Evolutionary conservation across 1,140 invertebrate species (phyloP).

Genomic region (Harpegnathos saltator): DNA sequence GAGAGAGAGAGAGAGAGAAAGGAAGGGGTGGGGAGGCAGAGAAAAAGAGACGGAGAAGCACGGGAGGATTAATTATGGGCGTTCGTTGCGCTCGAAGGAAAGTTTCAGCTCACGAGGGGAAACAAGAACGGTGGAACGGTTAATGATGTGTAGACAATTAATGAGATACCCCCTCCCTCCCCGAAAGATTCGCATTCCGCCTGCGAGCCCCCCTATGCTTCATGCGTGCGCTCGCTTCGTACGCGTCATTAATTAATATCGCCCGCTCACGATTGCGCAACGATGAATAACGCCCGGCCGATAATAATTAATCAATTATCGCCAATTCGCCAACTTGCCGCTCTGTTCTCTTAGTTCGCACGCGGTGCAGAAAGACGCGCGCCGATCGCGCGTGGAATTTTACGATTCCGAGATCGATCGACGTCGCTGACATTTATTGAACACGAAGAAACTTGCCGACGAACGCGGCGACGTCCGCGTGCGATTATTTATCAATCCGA

Average conservation of each 20-base stretch:
- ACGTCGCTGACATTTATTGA: too few relatives aligned
- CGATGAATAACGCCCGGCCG: neutral
- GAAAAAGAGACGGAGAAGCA: neutral
- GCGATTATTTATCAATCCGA: too few relatives aligned
- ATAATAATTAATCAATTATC: neutral
- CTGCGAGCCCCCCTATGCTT: neutral
- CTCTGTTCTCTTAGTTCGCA: neutral
- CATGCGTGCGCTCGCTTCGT: neutral
- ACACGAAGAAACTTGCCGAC: too few relatives aligned
- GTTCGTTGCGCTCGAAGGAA: conserved; percentile 33
- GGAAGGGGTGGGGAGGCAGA: too few relatives aligned
- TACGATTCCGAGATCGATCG: too few relatives aligned
- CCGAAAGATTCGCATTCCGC: neutral
- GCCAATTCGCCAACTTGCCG: neutral
- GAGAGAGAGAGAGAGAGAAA: neutral
- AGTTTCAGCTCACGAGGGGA: neutral
- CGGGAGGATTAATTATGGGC: conserved; percentile 16
- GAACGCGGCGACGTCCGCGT: too few relatives aligned
- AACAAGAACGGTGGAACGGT: conserved; percentile 3
- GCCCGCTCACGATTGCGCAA: conserved; percentile 1
- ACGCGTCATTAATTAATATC: conserved; percentile 35
- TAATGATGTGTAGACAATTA: conserved; percentile 32
- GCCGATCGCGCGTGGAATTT: too few relatives aligned
- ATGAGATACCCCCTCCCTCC: neutral
- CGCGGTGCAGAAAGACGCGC: too few relatives aligned